phyloP scores from a whole-genome alignment of 1,140 invertebrate genomes.

The Pseudoatta argentina region DNA sequence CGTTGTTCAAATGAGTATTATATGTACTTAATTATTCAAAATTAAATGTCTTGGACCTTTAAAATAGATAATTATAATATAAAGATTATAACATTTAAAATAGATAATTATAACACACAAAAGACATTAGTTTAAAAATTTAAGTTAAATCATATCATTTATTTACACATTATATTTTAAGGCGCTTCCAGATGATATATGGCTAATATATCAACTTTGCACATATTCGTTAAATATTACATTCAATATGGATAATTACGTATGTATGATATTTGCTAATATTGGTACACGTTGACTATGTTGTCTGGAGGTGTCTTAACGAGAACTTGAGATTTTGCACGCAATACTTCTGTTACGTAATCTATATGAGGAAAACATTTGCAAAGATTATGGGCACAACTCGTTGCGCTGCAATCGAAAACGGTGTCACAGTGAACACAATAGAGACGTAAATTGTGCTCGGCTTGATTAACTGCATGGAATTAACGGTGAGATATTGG shows the following conservation, averaged over 20 bases:
- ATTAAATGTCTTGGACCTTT: not conserved
- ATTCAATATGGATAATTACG: too few relatives aligned
- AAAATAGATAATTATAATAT: not conserved
- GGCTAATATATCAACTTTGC: too few relatives aligned
- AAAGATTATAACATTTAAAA: too few relatives aligned
- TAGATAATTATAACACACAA: too few relatives aligned
- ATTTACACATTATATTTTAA: not conserved
- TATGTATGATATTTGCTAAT: too few relatives aligned
- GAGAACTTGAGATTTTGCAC: not conserved
- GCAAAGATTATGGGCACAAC: not conserved
- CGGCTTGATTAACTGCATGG: not conserved
- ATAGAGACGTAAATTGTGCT: not conserved
- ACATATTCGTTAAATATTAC: too few relatives aligned
- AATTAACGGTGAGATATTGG: conserved; percentile 19
- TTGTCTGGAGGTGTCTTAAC: too few relatives aligned
- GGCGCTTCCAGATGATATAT: too few relatives aligned
- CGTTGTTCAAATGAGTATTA: not conserved
- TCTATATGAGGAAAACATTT: not conserved
- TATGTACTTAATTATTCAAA: too few relatives aligned
- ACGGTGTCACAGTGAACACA: not conserved
- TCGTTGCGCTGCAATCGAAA: not conserved
- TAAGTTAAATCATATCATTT: not conserved
- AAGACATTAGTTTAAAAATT: not conserved
- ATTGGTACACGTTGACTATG: too few relatives aligned
- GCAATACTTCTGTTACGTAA: conserved; percentile 39